These are phyloP conservation scores for Emys orbicularis DNA, from an alignment of 2,797 vertebrate genomes.

Conservation along the genomic window DNA sequence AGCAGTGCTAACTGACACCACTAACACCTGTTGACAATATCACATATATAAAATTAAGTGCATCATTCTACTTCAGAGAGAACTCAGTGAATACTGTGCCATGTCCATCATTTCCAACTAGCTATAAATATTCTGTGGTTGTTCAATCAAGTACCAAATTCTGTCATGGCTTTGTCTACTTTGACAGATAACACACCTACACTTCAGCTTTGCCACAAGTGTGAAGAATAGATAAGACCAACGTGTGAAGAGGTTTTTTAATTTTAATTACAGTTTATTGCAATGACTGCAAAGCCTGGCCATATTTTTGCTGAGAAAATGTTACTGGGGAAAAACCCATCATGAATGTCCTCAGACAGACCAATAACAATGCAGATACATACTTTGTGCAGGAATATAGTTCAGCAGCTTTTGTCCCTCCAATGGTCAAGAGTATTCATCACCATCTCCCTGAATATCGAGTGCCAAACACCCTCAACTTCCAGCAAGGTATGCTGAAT, in stretches of 20 bases:
- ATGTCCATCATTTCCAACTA: not conserved
- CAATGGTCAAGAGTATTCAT: not conserved
- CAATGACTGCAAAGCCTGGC: not conserved
- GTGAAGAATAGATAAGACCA: not conserved
- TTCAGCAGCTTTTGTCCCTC: not conserved
- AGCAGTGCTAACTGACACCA: not conserved
- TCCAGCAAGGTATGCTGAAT: not conserved
- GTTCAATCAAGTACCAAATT: not conserved
- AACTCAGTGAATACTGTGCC: not conserved
- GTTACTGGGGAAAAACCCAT: not conserved
- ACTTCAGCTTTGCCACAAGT: not conserved
- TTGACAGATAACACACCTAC: not conserved
- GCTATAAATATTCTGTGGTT: not conserved
- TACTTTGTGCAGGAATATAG: not conserved
- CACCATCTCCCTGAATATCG: too few relatives aligned
- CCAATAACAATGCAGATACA: not conserved
- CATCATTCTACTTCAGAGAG: not conserved
- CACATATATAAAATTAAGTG: not conserved
- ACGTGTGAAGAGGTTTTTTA: fast-evolving
- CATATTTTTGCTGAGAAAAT: not conserved
- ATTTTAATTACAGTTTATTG: not conserved
- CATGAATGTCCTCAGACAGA: not conserved
- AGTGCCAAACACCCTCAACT: not conserved
- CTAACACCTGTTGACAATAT: not conserved
- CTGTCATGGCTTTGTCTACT: not conserved